Evolutionary conservation across 2,113 vertebrate genomes (phyloP), one percentile per base, ranked within the genome.

Genomic region (Leucopsar rothschildi): DNA sequence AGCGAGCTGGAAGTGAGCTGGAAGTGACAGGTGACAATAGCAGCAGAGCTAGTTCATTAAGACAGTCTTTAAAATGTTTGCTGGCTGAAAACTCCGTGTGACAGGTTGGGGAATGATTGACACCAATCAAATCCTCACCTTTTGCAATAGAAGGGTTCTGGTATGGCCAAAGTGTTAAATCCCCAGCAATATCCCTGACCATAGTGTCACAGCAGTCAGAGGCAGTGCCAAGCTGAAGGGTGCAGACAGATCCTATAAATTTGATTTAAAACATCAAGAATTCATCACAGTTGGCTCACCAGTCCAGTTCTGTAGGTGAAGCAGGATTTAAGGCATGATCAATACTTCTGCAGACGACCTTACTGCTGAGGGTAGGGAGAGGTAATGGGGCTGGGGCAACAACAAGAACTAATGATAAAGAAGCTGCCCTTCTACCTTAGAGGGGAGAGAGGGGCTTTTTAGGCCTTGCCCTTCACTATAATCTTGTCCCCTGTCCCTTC

Each of bases 101-200:
- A 97, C 92, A 95, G 95, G 76, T 88, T 96, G 93, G 73, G 39
- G 76, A 96, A 95, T 97, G 97, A 97, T 90, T 97, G 97, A 95
- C 96, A 95, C 84, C 97, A 98, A 95, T 97, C 97, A 98, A 97
- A 95, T 81, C 68, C 50, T 90, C 52, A 77, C 64, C 88, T 91
- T 95, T 91, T 39, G 1, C 82, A 88, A 42, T 73, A 93, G 97
- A 97, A 94, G 60, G 57, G 86, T 42, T 72, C 86, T 93, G 5
- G 60, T 93, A 68, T 5, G 23, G 90, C 90, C 94, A 78, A 96
- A 95, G 73, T 21, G 24, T 96, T 97, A 98, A 96, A 97, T 97
- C 90, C 96, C 92, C 88, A 95, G 93, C 84, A 95, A 77, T n/a
- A 92, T 93, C 89, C 95, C 93, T 95, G 95, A 87, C 93, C 91